Evolutionary conservation across 2,797 vertebrate species (phyloP), one percentile per base, ranked within the genome.

Genomic region (Rhinatrema bivittatum): DNA sequence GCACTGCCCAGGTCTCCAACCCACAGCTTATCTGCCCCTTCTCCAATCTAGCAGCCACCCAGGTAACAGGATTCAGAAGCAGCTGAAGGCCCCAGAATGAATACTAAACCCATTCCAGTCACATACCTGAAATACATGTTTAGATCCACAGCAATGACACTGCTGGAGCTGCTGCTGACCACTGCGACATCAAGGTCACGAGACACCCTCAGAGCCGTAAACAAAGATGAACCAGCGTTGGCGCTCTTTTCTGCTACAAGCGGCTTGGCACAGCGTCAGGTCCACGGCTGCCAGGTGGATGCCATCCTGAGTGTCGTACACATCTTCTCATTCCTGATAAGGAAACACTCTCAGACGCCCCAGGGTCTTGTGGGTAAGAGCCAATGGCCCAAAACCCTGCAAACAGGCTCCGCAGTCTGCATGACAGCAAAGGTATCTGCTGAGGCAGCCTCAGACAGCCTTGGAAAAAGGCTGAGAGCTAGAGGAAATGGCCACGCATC

Each of bases 51-150:
- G n/a, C 13, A 18, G 25, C 6, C n/a, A 18, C 1, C 25, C 2
- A 2, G 1, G 18, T 31, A 20, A 16, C 14, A 5, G 1, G 1
- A 7, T 1, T 0, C 1, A 1, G 0, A 31, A 20, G 2, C 2
- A n/a, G n/a, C n/a, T n/a, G n/a, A 10, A 4, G 5, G n/a, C 2
- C 0, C 0, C 4, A 26, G 17, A 16, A 33, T 2, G 3, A 21
- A 6, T 7, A 2, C 16, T 7, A 27, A 2, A 7, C 3, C 2
- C 16, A 10, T 15, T 9, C 15, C 7, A 5, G 24, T 7, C 35
- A 46, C 34, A 1, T 62, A 96, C 95, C 88, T 90, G 79, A 97
- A 94, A 68, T 94, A 92, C 36, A 54, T 30, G 69, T 86, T 67
- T n/a, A 98, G 81, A 55, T 90, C 74, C 13, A 97, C 11, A 1